phyloP scores from a whole-genome alignment of 2,113 vertebrate species.

The Pomatorhinus ruficollis region DNA sequence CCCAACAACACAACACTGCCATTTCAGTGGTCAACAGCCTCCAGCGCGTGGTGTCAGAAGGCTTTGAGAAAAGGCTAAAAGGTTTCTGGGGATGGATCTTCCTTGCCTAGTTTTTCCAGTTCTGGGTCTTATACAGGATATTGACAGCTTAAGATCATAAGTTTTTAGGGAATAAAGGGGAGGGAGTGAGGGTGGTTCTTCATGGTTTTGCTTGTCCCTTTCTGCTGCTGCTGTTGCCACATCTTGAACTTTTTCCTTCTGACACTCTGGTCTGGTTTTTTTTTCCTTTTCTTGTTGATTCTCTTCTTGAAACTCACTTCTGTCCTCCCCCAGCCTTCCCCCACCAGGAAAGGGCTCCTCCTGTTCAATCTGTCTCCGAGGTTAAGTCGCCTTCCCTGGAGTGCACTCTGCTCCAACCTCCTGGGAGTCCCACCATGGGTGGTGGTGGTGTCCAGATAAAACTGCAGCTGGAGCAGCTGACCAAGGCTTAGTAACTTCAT shows the following conservation, averaged over 20 bases:
- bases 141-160: background rate
- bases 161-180: background rate
- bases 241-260: conserved; percentile 4
- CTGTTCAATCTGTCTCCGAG: background rate
- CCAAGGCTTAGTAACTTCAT: conserved; percentile 67
- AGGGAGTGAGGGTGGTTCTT: conserved; percentile 4
- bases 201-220: background rate
- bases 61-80: conserved; percentile 1
- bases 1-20: background rate
- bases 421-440: background rate
- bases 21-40: conserved; percentile 59
- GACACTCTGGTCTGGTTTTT: background rate
- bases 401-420: background rate
- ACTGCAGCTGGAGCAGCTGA: conserved; percentile 49
- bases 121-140: conserved; percentile 17
- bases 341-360: conserved; percentile 27
- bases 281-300: background rate
- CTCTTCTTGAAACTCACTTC: conserved; percentile 5
- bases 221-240: conserved; percentile 23
- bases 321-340: background rate
- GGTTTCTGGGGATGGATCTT: background rate
- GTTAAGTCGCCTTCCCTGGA: conserved; percentile 16
- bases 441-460: conserved; percentile 41
- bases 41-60: conserved; percentile 30
- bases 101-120: conserved; percentile 8